Evolutionary conservation across 2,113 vertebrate genomes (phyloP).

Genomic region (Petrocephalus zakoni): DNA sequence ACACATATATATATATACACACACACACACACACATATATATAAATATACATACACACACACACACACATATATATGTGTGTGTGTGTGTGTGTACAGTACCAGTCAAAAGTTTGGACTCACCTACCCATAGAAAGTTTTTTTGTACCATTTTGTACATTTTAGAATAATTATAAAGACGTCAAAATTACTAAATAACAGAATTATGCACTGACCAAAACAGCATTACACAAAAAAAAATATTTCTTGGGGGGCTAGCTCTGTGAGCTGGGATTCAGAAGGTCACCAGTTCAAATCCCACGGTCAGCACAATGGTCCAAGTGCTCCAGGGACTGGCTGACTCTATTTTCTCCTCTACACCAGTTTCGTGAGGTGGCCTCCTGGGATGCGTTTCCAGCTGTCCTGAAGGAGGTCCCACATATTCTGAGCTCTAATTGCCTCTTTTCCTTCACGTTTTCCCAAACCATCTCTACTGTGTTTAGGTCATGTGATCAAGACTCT

Average conservation of each 20-base stretch:
- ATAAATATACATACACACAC: too few species aligned
- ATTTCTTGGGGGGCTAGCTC: background rate
- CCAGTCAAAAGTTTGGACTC: too few species aligned
- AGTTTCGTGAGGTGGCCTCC: background rate
- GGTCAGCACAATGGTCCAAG: background rate
- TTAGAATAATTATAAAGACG: background rate
- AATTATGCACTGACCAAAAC: background rate
- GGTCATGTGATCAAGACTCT: background rate
- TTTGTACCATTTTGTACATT: too few species aligned
- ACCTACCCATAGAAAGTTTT: background rate
- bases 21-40: too few species aligned
- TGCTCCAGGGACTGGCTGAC: background rate
- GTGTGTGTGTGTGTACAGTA: too few species aligned
- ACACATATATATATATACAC: too few species aligned
- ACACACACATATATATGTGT: too few species aligned
- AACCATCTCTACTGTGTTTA: background rate
- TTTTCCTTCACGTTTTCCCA: background rate
- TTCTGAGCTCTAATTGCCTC: background rate
- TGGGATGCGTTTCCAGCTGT: background rate
- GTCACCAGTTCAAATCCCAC: background rate
- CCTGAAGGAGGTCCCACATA: background rate
- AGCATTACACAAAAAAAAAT: background rate
- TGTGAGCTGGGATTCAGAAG: background rate
- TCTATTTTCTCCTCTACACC: background rate
- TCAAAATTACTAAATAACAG: background rate